Base-by-base conservation (phyloP, 2,888 invertebrate species). In the Eumacrocentrus americanus region DNA sequence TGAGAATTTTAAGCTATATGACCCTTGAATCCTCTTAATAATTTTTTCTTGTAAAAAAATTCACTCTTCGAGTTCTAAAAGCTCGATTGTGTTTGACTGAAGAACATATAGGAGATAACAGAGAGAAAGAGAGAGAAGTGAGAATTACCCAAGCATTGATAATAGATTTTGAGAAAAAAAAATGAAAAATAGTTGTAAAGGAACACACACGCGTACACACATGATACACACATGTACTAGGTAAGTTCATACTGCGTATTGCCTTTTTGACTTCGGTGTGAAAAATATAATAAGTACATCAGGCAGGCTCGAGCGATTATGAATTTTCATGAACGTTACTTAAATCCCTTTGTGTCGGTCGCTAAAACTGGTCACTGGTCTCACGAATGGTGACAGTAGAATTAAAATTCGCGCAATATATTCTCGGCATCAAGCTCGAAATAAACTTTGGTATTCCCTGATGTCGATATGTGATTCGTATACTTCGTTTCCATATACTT, bases 211-310 rank as follows among this genome's bases (percentile, higher is more conserved):
- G 72, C 68, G 71, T 73, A 74, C 67, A 72, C 69, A 70, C 70
- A 70, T 71, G 69, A 73, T 70, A 72, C 71, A 77, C 72, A 77
- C 71, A 74, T 73, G 72, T 74, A 78, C 67, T 79, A 79, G 76
- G 76, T 80, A 79, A 79, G 79, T 79, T 80, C 75, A 76, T 80
- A 80, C 79, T 79, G 79, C 77, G 79, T 79, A 80, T 79, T 80
- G 80, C 80, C 80, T 80, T 80, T 80, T 80, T 78, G 79, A 80
- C 77, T 79, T 80, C 73, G 80, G 76, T 80, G 80, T 80, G 77
- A 78, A 79, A 63, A 77, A 76, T 71, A 74, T 72, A 55, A 72
- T 72, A 75, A 73, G 58, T 60, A 63, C 55, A 71, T 75, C 73
- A 73, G 78, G 64, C 67, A 68, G 70, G 37, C 61, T 48, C 56